phyloP scores from a whole-genome alignment of 1,140 invertebrate species.

The Teleopsis dalmanni region DNA sequence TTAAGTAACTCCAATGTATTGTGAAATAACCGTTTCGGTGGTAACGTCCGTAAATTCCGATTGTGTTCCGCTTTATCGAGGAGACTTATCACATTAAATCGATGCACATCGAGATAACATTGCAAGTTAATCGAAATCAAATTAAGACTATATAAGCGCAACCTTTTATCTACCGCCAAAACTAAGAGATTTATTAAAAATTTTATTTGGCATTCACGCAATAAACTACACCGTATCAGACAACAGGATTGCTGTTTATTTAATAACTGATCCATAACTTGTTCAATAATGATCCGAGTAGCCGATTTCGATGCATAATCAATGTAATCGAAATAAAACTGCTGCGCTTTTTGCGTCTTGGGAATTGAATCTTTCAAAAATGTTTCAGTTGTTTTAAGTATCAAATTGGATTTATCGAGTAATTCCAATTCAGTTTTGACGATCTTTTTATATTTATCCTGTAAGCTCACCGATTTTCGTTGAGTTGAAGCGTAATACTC shows the following conservation, averaged over 20 bases:
- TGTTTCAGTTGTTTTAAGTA: no score
- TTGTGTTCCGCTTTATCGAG: background rate
- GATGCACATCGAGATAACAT: slow-evolving; percentile 20
- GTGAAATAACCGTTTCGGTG: background rate
- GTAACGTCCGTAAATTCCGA: background rate
- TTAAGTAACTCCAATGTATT: slow-evolving; percentile 25
- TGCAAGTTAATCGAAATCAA: slow-evolving; percentile 20
- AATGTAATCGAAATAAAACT: no score
- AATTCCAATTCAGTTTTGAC: no score
- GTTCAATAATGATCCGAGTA: no score
- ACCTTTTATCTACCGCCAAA: slow-evolving; percentile 21
- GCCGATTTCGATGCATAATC: no score
- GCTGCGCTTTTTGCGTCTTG: no score
- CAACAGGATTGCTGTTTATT: slow-evolving; percentile 15
- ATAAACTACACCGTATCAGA: slow-evolving; percentile 18
- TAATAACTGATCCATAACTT: slow-evolving; percentile 20
- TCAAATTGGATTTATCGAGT: no score
- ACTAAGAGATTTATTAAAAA: slow-evolving; percentile 16
- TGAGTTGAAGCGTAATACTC: no score
- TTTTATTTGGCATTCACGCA: slow-evolving; percentile 7
- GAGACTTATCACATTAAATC: slow-evolving; percentile 32
- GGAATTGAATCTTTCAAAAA: no score
- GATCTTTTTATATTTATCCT: no score
- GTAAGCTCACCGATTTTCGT: no score
- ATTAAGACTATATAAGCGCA: slow-evolving; percentile 14